Percentiles rank a stretch among this genome's conserved stretches.
Conservation (phyloP, 2,797 vertebrate species). For the Chaetophractus vellerosus region DNA sequence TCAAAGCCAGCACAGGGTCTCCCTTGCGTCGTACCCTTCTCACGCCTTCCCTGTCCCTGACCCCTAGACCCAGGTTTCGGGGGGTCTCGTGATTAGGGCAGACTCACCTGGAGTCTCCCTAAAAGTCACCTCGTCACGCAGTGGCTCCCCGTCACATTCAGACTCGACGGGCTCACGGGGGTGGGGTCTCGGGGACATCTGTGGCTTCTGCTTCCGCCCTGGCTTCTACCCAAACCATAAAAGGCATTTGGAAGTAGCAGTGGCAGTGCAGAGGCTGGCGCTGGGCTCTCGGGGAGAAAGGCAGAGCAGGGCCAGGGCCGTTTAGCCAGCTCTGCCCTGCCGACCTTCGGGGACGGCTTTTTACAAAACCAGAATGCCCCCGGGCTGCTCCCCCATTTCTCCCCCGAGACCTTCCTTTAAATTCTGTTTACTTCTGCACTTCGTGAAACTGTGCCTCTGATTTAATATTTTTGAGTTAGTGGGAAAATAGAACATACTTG, state of each 20-base stretch:
- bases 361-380: rapidly evolving
- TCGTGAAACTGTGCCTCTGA: not conserved
- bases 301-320: not conserved
- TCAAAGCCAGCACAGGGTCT: not conserved
- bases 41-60: not conserved
- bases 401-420: too few species aligned
- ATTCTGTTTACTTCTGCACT: not conserved
- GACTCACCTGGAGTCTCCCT: not conserved
- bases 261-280: too few species aligned
- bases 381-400: not conserved
- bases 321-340: rapidly evolving
- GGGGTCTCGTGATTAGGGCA: not conserved
- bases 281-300: not conserved
- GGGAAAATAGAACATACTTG: not conserved
- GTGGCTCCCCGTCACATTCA: too few species aligned
- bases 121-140: not conserved
- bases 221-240: not conserved
- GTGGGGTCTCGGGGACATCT: not conserved
- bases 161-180: too few species aligned
- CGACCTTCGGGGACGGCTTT: not conserved
- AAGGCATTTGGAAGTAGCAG: not conserved
- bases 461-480: not conserved
- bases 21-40: too few species aligned
- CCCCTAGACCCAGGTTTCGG: not conserved
- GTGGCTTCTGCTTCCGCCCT: not conserved